Base-by-base conservation (phyloP, 2,888 invertebrate species). In the Flabesymbios commensalis region DNA sequence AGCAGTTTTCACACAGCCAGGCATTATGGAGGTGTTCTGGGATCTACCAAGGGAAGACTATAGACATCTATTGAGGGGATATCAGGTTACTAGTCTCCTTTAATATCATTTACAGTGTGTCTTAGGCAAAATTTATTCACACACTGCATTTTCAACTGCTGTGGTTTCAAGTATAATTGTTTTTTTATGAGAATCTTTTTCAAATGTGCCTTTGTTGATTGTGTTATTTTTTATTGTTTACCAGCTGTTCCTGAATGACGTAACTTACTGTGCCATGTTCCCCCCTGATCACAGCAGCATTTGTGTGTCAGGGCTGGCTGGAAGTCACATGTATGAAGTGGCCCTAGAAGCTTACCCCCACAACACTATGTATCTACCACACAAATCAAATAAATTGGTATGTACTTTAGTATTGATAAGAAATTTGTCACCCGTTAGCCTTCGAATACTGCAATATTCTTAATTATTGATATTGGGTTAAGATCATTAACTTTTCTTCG, bases 21-120 rank as follows among this genome's bases (percentile, higher is more conserved):
- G 82, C 7, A 72, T 73, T 24, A 71, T 82, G 71, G 78, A 80
- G 61, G 70, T 82, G 24, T 79, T 76, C 74, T 82, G 82, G 82
- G 78, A 81, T 17, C 67, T 60, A 3, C 74, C 75, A 14, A 59
- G 62, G 1, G 47, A 59, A 22, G 66, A 70, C 10, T 41, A 65
- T n/a, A 42, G 61, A 42, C 60, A 61, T n/a, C 65, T 75, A 5
- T 70, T 80, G 52, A 71, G 69, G 43, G 78, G 78, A n/a, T 80
- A 80, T 60, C 74, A 78, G 75, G 77, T 77, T 56, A n/a, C n/a
- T n/a, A n/a, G n/a, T n/a, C n/a, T n/a, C n/a, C n/a, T n/a, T n/a
- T n/a, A n/a, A n/a, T n/a, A n/a, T n/a, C 31, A 43, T 28, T 47
- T 28, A 42, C 17, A 17, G 3, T 31, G 24, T 55, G 17, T 41